Conservation (phyloP, 1,140 invertebrate species). For the Maniola jurtina region DNA sequence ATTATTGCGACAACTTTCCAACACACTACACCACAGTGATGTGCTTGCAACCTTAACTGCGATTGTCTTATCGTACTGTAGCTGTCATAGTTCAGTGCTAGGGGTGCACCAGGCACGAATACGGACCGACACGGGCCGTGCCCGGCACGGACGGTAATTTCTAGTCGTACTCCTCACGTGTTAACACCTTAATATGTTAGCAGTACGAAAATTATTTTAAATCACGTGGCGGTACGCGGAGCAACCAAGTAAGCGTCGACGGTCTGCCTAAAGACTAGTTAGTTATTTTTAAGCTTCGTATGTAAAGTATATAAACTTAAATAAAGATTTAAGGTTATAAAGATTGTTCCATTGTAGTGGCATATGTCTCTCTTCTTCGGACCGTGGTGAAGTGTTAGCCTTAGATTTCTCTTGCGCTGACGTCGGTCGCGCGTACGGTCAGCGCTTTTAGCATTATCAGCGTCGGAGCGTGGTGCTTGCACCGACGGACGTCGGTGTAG, state of each 20-base stretch:
- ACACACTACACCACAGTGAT: too few relatives aligned
- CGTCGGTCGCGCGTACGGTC: too few relatives aligned
- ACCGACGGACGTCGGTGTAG: too few relatives aligned
- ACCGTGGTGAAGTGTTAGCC: constrained; percentile 18
- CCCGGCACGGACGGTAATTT: constrained; percentile 50
- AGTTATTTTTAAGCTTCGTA: constrained; percentile 74
- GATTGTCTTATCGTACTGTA: too few relatives aligned
- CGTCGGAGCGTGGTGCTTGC: too few relatives aligned
- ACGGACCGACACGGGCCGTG: constrained; percentile 25
- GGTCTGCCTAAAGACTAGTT: constrained; percentile 73
- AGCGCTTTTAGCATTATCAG: too few relatives aligned
- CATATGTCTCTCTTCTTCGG: constrained; percentile 64
- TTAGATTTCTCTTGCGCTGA: too few relatives aligned
- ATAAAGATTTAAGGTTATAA: constrained; percentile 27
- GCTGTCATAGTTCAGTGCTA: neutral
- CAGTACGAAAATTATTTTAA: constrained; percentile 72
- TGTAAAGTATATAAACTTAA: constrained; percentile 11
- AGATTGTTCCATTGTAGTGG: constrained; percentile 59
- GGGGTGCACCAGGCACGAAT: neutral
- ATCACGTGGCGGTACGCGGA: constrained; percentile 46
- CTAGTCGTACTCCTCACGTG: constrained; percentile 75
- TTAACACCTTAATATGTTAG: constrained; percentile 72
- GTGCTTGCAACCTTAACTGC: too few relatives aligned
- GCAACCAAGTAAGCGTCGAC: constrained; percentile 42
- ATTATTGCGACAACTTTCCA: too few relatives aligned